These are phyloP conservation scores for Cistogaster globosa DNA, from an alignment of 2,888 invertebrate species.

Conservation along the genomic window DNA sequence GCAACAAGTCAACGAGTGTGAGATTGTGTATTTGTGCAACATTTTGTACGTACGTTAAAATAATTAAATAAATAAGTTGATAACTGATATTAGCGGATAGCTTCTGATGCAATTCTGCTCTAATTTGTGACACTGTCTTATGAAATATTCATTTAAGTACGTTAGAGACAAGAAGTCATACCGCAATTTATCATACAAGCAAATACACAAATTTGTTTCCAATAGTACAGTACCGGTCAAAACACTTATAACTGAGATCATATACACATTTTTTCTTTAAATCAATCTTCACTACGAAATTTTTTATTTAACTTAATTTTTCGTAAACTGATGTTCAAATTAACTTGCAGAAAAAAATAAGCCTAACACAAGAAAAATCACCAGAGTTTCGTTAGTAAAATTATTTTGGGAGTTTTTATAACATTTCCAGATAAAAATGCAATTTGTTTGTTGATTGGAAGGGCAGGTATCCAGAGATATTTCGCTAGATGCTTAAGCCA, in stretches of 20 bases:
- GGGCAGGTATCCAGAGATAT: too few species aligned
- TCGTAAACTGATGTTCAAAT: too few species aligned
- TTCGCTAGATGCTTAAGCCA: too few species aligned
- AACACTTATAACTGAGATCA: background rate
- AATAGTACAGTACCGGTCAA: background rate
- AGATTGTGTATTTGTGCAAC: constrained; percentile 17
- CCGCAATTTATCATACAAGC: constrained; percentile 17
- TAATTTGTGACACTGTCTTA: constrained; percentile 65
- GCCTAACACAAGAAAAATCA: too few species aligned
- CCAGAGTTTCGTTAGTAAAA: too few species aligned
- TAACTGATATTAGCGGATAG: constrained; percentile 38
- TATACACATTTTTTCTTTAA: too few species aligned
- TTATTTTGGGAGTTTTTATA: too few species aligned
- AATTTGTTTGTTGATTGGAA: too few species aligned
- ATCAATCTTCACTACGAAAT: too few species aligned
- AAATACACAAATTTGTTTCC: background rate
- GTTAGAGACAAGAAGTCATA: constrained; percentile 31
- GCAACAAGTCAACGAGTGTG: background rate
- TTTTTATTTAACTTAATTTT: too few species aligned
- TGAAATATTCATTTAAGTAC: constrained; percentile 39
- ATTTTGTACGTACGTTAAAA: constrained; percentile 21
- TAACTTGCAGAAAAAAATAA: too few species aligned
- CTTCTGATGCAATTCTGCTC: constrained; percentile 69
- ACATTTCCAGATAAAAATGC: too few species aligned
- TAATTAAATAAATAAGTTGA: constrained; percentile 32